Percentiles rank a stretch among this genome's conserved stretches.
phyloP scores from a whole-genome alignment of 2,888 invertebrate genomes.

The Himalopsyche kuldschensis region DNA sequence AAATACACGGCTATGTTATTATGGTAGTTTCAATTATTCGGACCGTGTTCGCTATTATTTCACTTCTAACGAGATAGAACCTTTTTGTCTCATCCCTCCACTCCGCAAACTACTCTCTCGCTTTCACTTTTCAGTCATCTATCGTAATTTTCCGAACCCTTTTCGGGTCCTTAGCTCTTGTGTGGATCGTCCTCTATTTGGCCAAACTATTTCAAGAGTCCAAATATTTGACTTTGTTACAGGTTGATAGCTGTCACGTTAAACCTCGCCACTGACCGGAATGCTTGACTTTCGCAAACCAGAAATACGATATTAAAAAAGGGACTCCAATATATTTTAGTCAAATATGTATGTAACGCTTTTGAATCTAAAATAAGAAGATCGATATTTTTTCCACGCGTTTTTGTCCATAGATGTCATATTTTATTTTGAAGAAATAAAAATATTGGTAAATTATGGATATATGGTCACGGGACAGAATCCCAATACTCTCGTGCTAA shows the following conservation, averaged over 20 bases:
- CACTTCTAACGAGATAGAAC: not conserved
- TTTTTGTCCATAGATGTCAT: too few species aligned
- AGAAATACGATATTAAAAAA: too few species aligned
- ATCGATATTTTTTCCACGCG: too few species aligned
- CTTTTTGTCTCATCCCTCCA: not conserved
- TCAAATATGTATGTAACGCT: too few species aligned
- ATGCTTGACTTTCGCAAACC: not conserved
- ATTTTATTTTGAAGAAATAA: too few species aligned
- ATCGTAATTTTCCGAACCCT: not conserved
- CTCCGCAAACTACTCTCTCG: not conserved
- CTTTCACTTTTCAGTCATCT: not conserved
- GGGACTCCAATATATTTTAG: too few species aligned
- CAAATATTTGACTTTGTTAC: not conserved
- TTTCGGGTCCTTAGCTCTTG: not conserved
- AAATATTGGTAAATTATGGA: too few species aligned
- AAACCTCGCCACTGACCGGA: not conserved
- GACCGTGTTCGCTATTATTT: not conserved
- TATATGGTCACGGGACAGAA: too few species aligned
- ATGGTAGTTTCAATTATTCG: not conserved
- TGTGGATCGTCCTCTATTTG: not conserved
- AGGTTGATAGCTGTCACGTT: not conserved
- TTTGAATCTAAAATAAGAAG: too few species aligned
- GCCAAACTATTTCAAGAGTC: not conserved
- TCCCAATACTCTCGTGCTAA: too few species aligned
- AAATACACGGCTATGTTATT: not conserved